Evolutionary conservation across 2,797 vertebrate genomes (phyloP), one percentile per base, ranked within the genome.

Genomic region (Octomys mimax): DNA sequence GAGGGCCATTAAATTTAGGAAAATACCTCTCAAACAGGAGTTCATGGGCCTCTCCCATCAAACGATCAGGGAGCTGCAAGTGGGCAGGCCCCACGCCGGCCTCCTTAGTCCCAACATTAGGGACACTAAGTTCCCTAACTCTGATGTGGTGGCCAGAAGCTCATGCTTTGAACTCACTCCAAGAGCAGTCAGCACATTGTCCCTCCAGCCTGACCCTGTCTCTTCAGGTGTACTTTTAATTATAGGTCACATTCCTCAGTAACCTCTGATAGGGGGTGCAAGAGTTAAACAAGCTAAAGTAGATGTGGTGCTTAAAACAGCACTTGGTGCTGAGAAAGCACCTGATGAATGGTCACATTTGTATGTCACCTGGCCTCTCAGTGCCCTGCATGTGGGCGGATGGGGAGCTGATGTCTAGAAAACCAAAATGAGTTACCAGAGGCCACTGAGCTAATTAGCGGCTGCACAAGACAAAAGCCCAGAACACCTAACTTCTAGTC

Each of bases 401-500:
- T 36, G 26, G 81, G 78, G 68, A 96, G 75, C 71, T 85, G 64
- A 85, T 42, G 5, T 68, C 81, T 79, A 85, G 78, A 82, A 96
- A 95, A 94, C 81, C 87, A 92, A 92, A 96, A 59, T 82, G 87
- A 96, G 84, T 88, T 83, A 79, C 68, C 52, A 94, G 94, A 93
- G 95, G 87, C 94, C 87, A 86, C 87, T 61, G 39, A 77, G 93
- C 85, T 96, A 93, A 94, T 97, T 91, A 95, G 79, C 39, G 66
- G 59, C 52, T 22, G 1, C 83, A 62, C 49, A 79, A 80, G 78
- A 82, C 68, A 61, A 77, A 95, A 0, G 2, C n/a, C 79, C 78
- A 42, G 28, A n/a, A 73, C 6, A 12, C 66, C 82, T 62, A 61
- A 42, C 21, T 91, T 92, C 10, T 9, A 87, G 39, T 66, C 54